Evolutionary conservation across 2,113 vertebrate genomes (phyloP).

Genomic region (Nycticryphes semicollaris): DNA sequence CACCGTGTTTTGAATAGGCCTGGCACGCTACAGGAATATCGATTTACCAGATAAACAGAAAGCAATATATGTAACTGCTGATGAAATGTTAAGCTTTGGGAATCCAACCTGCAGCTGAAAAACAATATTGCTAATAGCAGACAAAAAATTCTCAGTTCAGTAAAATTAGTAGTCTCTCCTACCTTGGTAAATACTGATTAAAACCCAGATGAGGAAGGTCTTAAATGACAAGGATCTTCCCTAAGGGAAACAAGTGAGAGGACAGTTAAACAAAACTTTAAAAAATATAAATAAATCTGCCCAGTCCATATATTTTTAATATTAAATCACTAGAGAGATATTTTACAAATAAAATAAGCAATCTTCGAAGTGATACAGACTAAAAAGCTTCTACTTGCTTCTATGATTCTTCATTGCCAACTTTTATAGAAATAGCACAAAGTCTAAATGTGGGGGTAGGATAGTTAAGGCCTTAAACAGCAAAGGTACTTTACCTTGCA

Average conservation of each 20-base stretch:
- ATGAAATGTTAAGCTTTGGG: constrained; percentile 57
- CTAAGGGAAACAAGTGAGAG: constrained; percentile 70
- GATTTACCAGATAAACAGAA: constrained; percentile 64
- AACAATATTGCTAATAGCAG: constrained; percentile 56
- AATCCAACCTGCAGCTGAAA: constrained; percentile 63
- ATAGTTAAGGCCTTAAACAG: neutral
- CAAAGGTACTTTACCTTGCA: neutral
- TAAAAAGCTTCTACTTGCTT: neutral
- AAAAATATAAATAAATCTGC: neutral
- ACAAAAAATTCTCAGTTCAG: constrained; percentile 15
- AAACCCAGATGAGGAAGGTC: constrained; percentile 85
- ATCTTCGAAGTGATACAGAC: neutral
- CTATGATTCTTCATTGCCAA: neutral
- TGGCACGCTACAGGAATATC: constrained; percentile 54
- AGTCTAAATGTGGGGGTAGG: neutral
- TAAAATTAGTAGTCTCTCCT: constrained; percentile 22
- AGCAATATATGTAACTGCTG: constrained; percentile 48
- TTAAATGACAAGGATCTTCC: constrained; percentile 94
- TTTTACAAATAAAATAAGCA: neutral
- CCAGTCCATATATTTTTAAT: neutral
- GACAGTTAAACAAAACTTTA: neutral
- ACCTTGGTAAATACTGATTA: constrained; percentile 87
- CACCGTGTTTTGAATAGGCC: neutral
- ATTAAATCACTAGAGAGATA: neutral
- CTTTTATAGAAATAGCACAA: accelerated